Evolutionary conservation across 2,797 vertebrate genomes (phyloP).

Genomic region (Sebastes kiyomatsui): DNA sequence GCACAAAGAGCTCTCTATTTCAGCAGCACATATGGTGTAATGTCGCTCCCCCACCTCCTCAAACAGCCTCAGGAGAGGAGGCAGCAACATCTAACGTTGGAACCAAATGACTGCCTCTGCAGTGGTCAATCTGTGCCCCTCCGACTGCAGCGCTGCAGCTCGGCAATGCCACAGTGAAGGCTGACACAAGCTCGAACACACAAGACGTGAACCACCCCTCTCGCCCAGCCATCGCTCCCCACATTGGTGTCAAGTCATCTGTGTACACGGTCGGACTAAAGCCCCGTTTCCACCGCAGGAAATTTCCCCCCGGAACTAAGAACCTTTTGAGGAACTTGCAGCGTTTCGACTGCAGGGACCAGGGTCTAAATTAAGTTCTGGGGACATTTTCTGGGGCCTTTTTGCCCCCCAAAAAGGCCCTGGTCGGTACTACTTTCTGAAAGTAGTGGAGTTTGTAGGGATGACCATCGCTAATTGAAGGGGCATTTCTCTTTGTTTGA

Average conservation of each 20-base stretch:
- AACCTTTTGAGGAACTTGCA: too few relatives aligned
- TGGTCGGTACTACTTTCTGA: too few relatives aligned
- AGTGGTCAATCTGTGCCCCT: conserved; percentile 18
- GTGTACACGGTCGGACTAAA: conserved; percentile 39
- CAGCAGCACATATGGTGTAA: conserved; percentile 59
- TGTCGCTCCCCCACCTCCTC: conserved; percentile 38
- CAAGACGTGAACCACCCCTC: neutral
- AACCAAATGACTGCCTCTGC: conserved; percentile 33
- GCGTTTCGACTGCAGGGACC: too few relatives aligned
- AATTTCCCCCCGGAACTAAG: too few relatives aligned
- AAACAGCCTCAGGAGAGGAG: conserved; percentile 36
- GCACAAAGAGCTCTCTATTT: conserved; percentile 72
- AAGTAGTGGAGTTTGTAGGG: too few relatives aligned
- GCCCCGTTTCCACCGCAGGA: too few relatives aligned
- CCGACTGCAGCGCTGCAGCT: conserved; percentile 1
- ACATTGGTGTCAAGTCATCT: conserved; percentile 56
- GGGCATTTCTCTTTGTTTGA: too few relatives aligned
- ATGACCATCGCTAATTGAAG: too few relatives aligned
- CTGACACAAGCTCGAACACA: conserved; percentile 10
- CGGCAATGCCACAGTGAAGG: neutral
- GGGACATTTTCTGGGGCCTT: too few relatives aligned
- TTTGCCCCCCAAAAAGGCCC: too few relatives aligned
- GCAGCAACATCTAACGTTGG: conserved; percentile 29
- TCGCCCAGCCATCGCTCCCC: conserved; percentile 36
- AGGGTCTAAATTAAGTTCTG: too few relatives aligned